Base-by-base conservation (phyloP, 2,797 vertebrate genomes). In the Cossypha caffra region DNA sequence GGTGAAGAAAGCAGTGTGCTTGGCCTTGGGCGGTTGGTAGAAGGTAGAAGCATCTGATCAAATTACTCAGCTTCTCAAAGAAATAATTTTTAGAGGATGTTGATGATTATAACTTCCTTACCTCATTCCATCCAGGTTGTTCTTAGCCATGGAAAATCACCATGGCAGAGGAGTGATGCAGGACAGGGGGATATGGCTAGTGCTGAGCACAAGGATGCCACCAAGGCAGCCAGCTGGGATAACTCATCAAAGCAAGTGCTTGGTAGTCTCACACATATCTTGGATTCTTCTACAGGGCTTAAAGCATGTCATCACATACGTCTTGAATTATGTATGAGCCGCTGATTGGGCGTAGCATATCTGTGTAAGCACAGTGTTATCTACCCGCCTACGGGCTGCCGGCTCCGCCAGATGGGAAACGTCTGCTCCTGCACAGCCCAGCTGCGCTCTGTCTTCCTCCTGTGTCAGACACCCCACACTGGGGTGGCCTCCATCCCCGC, bases 31-130 rank as follows among this genome's bases (percentile, higher is more conserved):
- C 59, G 42, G 38, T 43, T 16, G 7, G 59, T 37, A 82, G 61
- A 90, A 77, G 43, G 59, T n/a, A 31, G 54, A 86, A 85, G 45
- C 20, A 58, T 72, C 43, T 83, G 85, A 88, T 95, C 67, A 80
- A 73, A 88, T 96, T 95, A 91, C 42, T 52, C 28, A 31, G 66
- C 43, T 84, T 93, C 69, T 55, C 71, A 78, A 88, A 91, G 21
- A 88, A 72, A 75, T 58, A 0, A 26, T 33, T 72, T 84, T 86
- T 42, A 67, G 71, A 52, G 31, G 3, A 50, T 58, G 51, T 47
- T 72, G 68, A 28, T 31, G 52, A 78, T 91, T 78, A 26, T 38
- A 4, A 1, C 2, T 62, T 90, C 57, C 55, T 75, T 80, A 42
- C 31, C 19, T 92, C 45, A 17, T 55, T 94, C 76, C 67, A 54